Evolutionary conservation across 2,113 vertebrate genomes (phyloP).

Genomic region (Dasypus novemcinctus): DNA sequence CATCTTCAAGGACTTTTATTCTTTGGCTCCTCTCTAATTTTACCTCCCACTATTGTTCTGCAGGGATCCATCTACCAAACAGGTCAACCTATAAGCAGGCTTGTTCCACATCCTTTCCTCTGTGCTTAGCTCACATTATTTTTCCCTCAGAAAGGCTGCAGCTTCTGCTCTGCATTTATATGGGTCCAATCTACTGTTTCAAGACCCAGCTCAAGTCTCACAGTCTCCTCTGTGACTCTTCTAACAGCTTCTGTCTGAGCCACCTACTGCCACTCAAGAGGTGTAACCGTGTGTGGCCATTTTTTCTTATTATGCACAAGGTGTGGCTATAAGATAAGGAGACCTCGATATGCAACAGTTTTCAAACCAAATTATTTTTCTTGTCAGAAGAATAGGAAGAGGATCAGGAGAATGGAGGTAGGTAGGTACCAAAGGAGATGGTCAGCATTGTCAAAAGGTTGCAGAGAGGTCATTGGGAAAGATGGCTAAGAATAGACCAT

Average conservation of each 20-base stretch:
- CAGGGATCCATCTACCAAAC: background rate
- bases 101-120: background rate
- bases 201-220: background rate
- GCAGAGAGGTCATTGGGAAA: background rate
- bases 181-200: background rate
- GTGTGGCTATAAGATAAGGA: constrained; percentile 59
- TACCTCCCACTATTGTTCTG: background rate
- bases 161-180: background rate
- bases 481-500: background rate
- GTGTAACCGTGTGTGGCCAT: constrained; percentile 26
- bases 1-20: background rate
- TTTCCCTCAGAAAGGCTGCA: background rate
- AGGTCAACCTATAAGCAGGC: background rate
- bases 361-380: background rate
- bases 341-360: constrained; percentile 41
- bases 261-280: constrained; percentile 33
- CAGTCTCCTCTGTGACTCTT: background rate
- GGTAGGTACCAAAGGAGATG: background rate
- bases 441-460: background rate
- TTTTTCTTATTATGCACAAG: constrained; percentile 52
- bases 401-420: background rate
- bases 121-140: background rate
- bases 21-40: constrained; percentile 2
- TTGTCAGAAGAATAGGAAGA: background rate
- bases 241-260: constrained; percentile 12